Percentiles rank a stretch among this genome's conserved stretches.
These are phyloP conservation scores for Trisateles emortualis DNA, from an alignment of 2,888 invertebrate genomes.

Conservation along the genomic window DNA sequence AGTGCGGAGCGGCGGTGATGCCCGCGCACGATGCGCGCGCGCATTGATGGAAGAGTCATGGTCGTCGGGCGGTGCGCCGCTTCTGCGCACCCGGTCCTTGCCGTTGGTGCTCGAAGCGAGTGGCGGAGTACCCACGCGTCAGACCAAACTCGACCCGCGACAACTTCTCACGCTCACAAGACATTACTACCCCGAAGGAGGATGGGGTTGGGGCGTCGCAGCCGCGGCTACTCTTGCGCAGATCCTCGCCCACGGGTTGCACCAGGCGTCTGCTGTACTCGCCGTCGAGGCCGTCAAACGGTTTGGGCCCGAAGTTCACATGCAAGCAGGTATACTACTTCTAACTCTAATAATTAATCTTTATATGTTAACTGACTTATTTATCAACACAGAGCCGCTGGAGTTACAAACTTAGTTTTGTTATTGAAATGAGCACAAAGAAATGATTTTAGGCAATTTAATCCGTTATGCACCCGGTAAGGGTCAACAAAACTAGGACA, in stretches of 20 bases:
- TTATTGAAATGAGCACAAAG: too few species aligned
- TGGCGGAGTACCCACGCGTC: conserved; percentile 78
- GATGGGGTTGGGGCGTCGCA: conserved; percentile 95
- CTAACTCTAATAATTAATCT: too few species aligned
- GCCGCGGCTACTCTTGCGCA: conserved; percentile 91
- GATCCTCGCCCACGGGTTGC: conserved; percentile 91
- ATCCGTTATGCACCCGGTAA: too few species aligned
- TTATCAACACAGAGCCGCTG: too few species aligned
- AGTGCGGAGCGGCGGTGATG: conserved; percentile 74
- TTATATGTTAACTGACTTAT: too few species aligned
- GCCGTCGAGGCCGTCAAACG: conserved; percentile 86
- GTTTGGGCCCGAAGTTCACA: conserved; percentile 87
- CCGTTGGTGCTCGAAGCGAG: conserved; percentile 88
- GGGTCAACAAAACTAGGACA: too few species aligned
- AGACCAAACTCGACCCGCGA: conserved; percentile 84
- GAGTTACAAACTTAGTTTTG: too few species aligned
- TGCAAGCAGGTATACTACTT: conserved; percentile 88
- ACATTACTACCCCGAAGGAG: conserved; percentile 95
- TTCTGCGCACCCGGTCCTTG: conserved; percentile 89
- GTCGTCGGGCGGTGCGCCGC: conserved; percentile 87
- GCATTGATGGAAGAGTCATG: conserved; percentile 86
- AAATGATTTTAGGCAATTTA: too few species aligned
- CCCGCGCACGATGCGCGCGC: conserved; percentile 79
- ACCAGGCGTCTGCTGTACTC: conserved; percentile 89
- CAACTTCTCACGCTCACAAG: conserved; percentile 90